These are phyloP conservation scores for Chromis chromis DNA, from an alignment of 2,797 vertebrate genomes.

Conservation along the genomic window DNA sequence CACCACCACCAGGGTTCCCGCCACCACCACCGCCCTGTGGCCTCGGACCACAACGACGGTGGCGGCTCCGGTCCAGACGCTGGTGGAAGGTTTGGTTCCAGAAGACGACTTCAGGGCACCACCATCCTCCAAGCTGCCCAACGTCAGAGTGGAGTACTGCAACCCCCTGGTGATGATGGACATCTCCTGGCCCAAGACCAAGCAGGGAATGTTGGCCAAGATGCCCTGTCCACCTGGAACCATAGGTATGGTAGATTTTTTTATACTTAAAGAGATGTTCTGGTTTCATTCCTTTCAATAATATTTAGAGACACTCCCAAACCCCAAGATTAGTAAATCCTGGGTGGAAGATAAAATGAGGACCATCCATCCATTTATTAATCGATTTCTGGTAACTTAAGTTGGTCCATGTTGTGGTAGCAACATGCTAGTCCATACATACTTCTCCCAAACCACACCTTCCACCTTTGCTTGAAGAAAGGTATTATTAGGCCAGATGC, in stretches of 20 bases:
- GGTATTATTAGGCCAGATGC: background rate
- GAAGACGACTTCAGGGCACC: slow-evolving; percentile 82
- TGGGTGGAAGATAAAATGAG: background rate
- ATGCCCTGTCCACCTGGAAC: slow-evolving; percentile 93
- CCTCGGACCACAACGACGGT: slow-evolving; percentile 84
- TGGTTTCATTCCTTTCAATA: background rate
- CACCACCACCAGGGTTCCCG: slow-evolving; percentile 77
- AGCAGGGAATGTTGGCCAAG: slow-evolving; percentile 89
- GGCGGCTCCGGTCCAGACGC: slow-evolving; percentile 46
- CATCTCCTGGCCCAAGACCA: slow-evolving; percentile 93
- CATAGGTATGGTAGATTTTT: slow-evolving; percentile 81
- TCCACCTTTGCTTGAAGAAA: background rate
- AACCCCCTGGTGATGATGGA: slow-evolving; percentile 89
- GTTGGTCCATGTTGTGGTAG: background rate
- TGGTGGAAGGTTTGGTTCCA: slow-evolving; percentile 41
- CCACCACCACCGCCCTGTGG: slow-evolving; percentile 61
- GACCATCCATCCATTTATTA: background rate
- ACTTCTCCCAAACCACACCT: background rate
- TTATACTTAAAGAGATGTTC: background rate
- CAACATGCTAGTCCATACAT: background rate
- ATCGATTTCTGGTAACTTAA: background rate
- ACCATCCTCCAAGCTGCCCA: slow-evolving; percentile 89
- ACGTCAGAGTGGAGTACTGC: slow-evolving; percentile 89
- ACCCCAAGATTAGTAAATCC: background rate
- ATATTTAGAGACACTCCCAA: background rate